phyloP scores from a whole-genome alignment of 2,797 vertebrate genomes.

The Amniataba percoides region DNA sequence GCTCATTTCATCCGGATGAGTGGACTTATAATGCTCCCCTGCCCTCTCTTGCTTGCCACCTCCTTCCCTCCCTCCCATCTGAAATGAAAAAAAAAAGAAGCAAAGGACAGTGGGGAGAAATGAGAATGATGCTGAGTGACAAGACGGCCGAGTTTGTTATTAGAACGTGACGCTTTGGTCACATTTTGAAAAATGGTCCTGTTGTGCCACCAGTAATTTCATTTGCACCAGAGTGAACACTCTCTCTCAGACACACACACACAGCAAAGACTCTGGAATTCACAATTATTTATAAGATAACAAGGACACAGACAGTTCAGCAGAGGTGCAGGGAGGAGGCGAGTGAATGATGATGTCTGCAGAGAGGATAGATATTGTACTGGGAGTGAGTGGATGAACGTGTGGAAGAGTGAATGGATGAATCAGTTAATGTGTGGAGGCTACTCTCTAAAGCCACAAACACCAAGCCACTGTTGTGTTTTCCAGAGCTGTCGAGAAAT shows the following conservation, averaged over 20 bases:
- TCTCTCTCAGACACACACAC: not conserved
- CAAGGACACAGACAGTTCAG: slow-evolving; percentile 27
- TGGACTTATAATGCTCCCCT: slow-evolving; percentile 48
- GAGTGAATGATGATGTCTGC: slow-evolving; percentile 29
- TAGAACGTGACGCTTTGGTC: slow-evolving; percentile 20
- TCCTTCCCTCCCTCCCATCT: not conserved
- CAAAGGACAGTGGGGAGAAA: slow-evolving; percentile 28
- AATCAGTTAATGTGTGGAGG: slow-evolving; percentile 4
- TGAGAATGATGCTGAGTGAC: slow-evolving; percentile 43
- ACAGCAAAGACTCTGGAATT: slow-evolving; percentile 2
- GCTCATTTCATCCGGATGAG: slow-evolving; percentile 63
- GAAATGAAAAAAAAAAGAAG: not conserved
- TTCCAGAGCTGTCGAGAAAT: slow-evolving; percentile 49
- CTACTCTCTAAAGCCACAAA: slow-evolving; percentile 5
- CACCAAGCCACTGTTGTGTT: slow-evolving; percentile 1
- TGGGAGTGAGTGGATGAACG: slow-evolving; percentile 19
- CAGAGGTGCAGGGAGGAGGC: slow-evolving; percentile 30
- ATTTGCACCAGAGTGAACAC: slow-evolving; percentile 25
- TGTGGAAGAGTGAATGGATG: slow-evolving; percentile 28
- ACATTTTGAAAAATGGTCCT: slow-evolving; percentile 34
- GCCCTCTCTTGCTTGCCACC: slow-evolving; percentile 35
- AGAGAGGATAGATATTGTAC: not conserved
- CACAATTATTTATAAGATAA: slow-evolving; percentile 38
- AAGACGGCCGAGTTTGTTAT: slow-evolving; percentile 6
- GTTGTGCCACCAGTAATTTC: slow-evolving; percentile 15